Conservation (phyloP, 1,140 invertebrate genomes). For the Zaprionus ornatus region DNA sequence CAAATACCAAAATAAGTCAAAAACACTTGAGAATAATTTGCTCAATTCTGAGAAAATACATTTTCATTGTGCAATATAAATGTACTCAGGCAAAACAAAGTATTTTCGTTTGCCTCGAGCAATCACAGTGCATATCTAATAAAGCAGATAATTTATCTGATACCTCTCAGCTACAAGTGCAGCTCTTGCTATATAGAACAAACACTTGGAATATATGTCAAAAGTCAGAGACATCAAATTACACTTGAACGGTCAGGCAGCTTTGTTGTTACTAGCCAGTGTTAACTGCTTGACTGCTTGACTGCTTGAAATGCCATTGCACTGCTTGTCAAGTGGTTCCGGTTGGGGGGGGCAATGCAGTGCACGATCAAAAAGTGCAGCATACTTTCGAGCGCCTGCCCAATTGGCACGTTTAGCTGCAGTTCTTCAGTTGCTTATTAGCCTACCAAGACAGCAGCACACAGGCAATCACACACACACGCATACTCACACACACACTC, state of each 20-base stretch:
- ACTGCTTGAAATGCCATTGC: background rate
- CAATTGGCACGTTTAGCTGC: slow-evolving; percentile 24
- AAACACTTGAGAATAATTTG: too few relatives aligned
- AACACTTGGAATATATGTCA: background rate
- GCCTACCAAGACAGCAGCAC: slow-evolving; percentile 24
- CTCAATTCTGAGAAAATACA: too few relatives aligned
- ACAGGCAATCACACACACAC: slow-evolving; percentile 3
- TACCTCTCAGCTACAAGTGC: background rate
- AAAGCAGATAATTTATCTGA: background rate
- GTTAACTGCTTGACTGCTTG: slow-evolving; percentile 28
- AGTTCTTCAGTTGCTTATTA: slow-evolving; percentile 43
- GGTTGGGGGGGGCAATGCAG: background rate
- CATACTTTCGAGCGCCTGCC: slow-evolving; percentile 36
- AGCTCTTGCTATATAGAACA: background rate
- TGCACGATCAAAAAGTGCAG: slow-evolving; percentile 34
- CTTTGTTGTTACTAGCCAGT: slow-evolving; percentile 4
- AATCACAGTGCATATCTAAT: background rate
- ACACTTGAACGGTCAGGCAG: slow-evolving; percentile 2
- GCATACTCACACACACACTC: slow-evolving; percentile 11
- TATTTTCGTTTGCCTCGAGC: background rate
- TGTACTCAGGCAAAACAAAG: background rate
- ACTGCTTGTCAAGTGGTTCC: slow-evolving; percentile 31
- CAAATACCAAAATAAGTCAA: too few relatives aligned
- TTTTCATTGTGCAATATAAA: background rate
- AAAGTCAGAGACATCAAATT: background rate